These are phyloP conservation scores for Leptura quadrifasciata DNA, from an alignment of 2,888 invertebrate species.

Conservation along the genomic window DNA sequence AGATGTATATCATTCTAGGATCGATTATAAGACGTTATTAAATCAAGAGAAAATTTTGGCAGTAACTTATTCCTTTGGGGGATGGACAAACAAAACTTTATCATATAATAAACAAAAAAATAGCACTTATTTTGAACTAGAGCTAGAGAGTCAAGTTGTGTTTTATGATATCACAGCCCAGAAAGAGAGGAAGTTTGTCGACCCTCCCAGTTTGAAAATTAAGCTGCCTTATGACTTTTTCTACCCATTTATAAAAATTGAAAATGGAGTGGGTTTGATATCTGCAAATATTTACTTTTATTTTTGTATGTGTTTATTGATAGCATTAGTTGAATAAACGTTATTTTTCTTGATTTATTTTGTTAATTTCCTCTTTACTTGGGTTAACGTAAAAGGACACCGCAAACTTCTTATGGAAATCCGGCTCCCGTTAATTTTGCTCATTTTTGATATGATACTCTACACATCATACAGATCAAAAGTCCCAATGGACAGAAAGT, in stretches of 20 bases:
- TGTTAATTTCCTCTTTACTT: too few relatives aligned
- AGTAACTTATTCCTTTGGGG: slow-evolving; percentile 61
- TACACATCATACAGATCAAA: too few relatives aligned
- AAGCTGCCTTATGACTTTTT: slow-evolving; percentile 80
- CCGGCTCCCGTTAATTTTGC: too few relatives aligned
- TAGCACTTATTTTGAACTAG: slow-evolving; percentile 53
- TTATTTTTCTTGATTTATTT: not conserved
- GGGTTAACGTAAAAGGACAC: too few relatives aligned
- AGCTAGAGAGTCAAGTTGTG: slow-evolving; percentile 64
- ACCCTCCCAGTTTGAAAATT: slow-evolving; percentile 76
- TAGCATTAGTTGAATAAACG: slow-evolving; percentile 16
- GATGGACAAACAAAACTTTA: slow-evolving; percentile 53
- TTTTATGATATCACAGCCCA: slow-evolving; percentile 75
- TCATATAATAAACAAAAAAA: slow-evolving; percentile 44
- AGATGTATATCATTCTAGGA: slow-evolving; percentile 74
- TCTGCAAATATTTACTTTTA: slow-evolving; percentile 16
- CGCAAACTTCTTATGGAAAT: too few relatives aligned
- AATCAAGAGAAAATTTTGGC: slow-evolving; percentile 71
- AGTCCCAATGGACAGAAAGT: too few relatives aligned
- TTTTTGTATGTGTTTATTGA: slow-evolving; percentile 12
- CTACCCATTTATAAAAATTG: slow-evolving; percentile 76
- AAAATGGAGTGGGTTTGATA: slow-evolving; percentile 52
- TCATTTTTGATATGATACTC: too few relatives aligned
- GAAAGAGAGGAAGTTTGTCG: slow-evolving; percentile 73
- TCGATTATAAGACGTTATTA: slow-evolving; percentile 64